Evolutionary conservation across 2,797 vertebrate genomes (phyloP).

Genomic region (Yasuhikotakia modesta): DNA sequence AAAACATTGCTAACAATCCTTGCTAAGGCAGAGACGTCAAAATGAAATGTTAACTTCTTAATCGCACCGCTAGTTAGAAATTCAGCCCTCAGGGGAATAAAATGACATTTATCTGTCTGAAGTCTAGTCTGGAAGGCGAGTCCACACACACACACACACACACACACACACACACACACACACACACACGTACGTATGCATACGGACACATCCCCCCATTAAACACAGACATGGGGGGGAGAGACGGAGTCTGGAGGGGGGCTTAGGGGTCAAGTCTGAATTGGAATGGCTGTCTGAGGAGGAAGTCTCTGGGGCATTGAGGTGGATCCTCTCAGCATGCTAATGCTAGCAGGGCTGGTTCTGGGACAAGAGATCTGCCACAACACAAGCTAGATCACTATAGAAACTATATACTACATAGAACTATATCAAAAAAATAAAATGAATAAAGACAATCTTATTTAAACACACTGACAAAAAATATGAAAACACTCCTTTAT

Average conservation of each 20-base stretch:
- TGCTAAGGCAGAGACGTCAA: slow-evolving; percentile 12
- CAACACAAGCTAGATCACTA: not conserved
- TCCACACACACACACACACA: slow-evolving; percentile 74
- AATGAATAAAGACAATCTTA: not conserved
- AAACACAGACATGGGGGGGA: slow-evolving; percentile 63
- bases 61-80: slow-evolving; percentile 33
- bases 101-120: slow-evolving; percentile 82
- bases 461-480: not conserved
- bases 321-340: slow-evolving; percentile 55
- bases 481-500: not conserved
- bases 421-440: not conserved
- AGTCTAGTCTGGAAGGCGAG: slow-evolving; percentile 78
- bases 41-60: slow-evolving; percentile 52
- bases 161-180: slow-evolving; percentile 66
- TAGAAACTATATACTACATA: too few species aligned
- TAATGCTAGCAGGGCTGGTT: slow-evolving; percentile 51
- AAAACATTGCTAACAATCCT: not conserved
- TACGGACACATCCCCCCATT: slow-evolving; percentile 56
- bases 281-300: slow-evolving; percentile 60
- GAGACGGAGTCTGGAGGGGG: slow-evolving; percentile 46
- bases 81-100: slow-evolving; percentile 60
- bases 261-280: slow-evolving; percentile 60
- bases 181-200: slow-evolving; percentile 67
- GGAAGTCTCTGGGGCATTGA: slow-evolving; percentile 57
- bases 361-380: slow-evolving; percentile 13